Conservation (phyloP, 2,888 invertebrate species). For the Lapara coniferarum region DNA sequence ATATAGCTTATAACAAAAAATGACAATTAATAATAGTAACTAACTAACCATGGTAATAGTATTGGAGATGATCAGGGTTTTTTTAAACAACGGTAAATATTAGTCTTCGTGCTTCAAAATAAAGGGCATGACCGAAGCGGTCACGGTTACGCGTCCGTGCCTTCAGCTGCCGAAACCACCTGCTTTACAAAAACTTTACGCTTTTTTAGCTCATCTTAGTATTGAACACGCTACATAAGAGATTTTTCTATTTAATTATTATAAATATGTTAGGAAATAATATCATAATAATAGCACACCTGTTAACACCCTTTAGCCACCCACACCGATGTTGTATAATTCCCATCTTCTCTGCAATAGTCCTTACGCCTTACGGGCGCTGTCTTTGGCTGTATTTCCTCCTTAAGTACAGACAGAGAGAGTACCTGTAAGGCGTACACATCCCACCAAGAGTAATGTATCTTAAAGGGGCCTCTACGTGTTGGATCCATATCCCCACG, state of each 20-base stretch:
- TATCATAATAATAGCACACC: too few species aligned
- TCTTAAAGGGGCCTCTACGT: too few species aligned
- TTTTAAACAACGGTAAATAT: slow-evolving; percentile 27
- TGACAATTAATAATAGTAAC: too few species aligned
- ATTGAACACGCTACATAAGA: not conserved
- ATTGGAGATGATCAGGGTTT: slow-evolving; percentile 2
- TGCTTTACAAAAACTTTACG: slow-evolving; percentile 33
- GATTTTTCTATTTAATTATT: not conserved
- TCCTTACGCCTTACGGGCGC: too few species aligned
- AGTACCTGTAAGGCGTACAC: too few species aligned
- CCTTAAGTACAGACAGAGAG: too few species aligned
- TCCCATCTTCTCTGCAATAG: too few species aligned
- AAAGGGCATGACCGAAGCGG: slow-evolving; percentile 55
- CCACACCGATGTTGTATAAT: too few species aligned
- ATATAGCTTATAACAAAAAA: not conserved
- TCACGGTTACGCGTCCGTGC: slow-evolving; percentile 51
- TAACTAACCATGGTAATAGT: slow-evolving; percentile 1
- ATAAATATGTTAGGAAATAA: not conserved
- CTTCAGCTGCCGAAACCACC: slow-evolving; percentile 49
- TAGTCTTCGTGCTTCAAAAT: slow-evolving; percentile 26
- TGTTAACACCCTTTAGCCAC: too few species aligned
- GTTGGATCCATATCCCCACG: too few species aligned
- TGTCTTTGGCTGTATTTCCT: too few species aligned
- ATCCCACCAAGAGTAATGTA: too few species aligned
- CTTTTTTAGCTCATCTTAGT: not conserved